Conservation (phyloP, 2,888 invertebrate genomes). For the Abscondita cerata region DNA sequence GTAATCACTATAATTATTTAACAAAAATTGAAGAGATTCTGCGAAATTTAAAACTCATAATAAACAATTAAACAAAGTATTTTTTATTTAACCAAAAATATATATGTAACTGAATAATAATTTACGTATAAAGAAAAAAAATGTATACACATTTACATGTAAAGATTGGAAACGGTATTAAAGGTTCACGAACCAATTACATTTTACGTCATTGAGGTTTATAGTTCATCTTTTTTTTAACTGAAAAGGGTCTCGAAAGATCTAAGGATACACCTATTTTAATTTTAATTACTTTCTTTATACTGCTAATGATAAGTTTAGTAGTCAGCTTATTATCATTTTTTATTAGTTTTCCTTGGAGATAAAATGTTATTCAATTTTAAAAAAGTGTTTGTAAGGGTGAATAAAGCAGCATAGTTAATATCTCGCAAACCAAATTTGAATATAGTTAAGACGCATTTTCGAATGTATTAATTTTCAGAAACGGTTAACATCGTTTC, state of each 20-base stretch:
- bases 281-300: conserved; percentile 34
- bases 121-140: too few species aligned
- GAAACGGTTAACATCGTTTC: neutral
- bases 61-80: too few species aligned
- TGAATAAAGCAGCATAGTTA: neutral
- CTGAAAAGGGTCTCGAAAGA: conserved; percentile 20
- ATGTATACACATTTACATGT: conserved; percentile 1
- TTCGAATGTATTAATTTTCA: neutral
- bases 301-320: conserved; percentile 28
- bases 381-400: conserved; percentile 16
- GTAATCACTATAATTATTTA: too few species aligned
- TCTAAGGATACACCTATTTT: conserved; percentile 29
- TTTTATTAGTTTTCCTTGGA: conserved; percentile 23
- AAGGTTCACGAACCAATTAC: conserved; percentile 19
- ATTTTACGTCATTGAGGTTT: conserved; percentile 20
- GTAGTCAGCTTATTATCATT: conserved; percentile 28
- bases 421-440: neutral
- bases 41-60: too few species aligned
- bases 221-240: conserved; percentile 21
- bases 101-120: too few species aligned
- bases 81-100: too few species aligned
- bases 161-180: conserved; percentile 5
- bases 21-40: too few species aligned
- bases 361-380: conserved; percentile 29
- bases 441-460: neutral